Conservation (phyloP, 2,113 vertebrate genomes). For the Corythoichthys haematopterus region DNA sequence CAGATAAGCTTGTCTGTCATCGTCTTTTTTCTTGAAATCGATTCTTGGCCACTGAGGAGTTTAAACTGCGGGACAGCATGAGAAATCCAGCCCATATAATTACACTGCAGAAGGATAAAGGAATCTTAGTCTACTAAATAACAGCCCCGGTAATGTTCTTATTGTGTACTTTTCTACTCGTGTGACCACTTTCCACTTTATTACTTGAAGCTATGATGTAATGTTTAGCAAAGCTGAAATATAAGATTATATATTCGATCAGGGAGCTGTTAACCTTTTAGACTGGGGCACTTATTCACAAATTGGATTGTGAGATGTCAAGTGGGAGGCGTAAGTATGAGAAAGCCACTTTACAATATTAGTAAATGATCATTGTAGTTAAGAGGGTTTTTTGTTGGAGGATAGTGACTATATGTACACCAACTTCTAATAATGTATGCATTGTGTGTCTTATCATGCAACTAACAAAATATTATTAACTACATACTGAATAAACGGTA, state of each 20-base stretch:
- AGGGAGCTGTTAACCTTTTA: not conserved
- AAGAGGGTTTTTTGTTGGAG: too few relatives aligned
- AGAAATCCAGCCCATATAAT: constrained; percentile 28
- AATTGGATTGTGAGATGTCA: not conserved
- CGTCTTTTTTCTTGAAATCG: constrained; percentile 20
- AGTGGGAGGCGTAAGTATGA: not conserved
- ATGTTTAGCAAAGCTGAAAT: not conserved
- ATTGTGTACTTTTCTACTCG: not conserved
- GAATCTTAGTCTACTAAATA: not conserved
- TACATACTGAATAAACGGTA: too few relatives aligned
- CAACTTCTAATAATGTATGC: too few relatives aligned
- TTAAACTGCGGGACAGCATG: constrained; percentile 7
- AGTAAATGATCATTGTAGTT: not conserved
- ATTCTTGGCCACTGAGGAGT: constrained; percentile 6
- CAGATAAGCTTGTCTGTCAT: constrained; percentile 5
- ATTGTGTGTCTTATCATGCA: too few relatives aligned
- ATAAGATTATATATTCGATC: not conserved
- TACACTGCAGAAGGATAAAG: constrained; percentile 10
- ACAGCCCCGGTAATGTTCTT: not conserved
- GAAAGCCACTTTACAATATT: not conserved
- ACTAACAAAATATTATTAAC: too few relatives aligned
- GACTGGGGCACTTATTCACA: not conserved
- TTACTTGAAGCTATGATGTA: not conserved
- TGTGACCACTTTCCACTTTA: not conserved
- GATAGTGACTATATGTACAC: too few relatives aligned